phyloP scores from a whole-genome alignment of 2,888 invertebrate genomes.

The Himalopsyche anomala region DNA sequence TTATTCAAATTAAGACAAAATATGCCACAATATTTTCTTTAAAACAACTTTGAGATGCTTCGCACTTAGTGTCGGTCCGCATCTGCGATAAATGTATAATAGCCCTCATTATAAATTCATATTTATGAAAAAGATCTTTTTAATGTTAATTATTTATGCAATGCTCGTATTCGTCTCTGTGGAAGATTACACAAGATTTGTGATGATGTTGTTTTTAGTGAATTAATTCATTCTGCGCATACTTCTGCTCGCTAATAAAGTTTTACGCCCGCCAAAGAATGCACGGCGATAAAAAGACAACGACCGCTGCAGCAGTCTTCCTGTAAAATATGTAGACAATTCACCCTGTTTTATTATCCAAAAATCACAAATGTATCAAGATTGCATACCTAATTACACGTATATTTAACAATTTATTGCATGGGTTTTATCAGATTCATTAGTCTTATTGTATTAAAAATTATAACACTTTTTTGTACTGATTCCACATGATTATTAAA shows the following conservation, averaged over 20 bases:
- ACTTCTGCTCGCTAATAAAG: neutral
- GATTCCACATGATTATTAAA: too few relatives aligned
- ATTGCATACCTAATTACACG: neutral
- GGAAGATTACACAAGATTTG: neutral
- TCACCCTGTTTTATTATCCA: neutral
- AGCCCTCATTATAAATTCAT: neutral
- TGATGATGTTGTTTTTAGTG: neutral
- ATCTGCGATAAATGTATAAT: too few relatives aligned
- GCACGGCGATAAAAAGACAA: neutral
- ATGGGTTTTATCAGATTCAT: too few relatives aligned
- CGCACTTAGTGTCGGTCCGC: too few relatives aligned
- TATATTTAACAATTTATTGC: too few relatives aligned
- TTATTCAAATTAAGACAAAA: too few relatives aligned
- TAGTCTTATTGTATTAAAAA: too few relatives aligned
- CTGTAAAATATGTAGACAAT: slow-evolving; percentile 1
- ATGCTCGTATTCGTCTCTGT: neutral
- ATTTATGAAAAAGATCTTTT: neutral
- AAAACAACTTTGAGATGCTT: too few relatives aligned
- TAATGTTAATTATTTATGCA: neutral
- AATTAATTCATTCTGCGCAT: neutral
- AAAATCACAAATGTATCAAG: slow-evolving; percentile 6
- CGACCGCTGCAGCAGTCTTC: neutral
- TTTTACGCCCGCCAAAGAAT: slow-evolving; percentile 1
- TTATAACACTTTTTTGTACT: too few relatives aligned
- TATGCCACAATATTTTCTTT: too few relatives aligned